Evolutionary conservation across 2,113 vertebrate genomes (phyloP).

Genomic region (Elgaria multicarinata): DNA sequence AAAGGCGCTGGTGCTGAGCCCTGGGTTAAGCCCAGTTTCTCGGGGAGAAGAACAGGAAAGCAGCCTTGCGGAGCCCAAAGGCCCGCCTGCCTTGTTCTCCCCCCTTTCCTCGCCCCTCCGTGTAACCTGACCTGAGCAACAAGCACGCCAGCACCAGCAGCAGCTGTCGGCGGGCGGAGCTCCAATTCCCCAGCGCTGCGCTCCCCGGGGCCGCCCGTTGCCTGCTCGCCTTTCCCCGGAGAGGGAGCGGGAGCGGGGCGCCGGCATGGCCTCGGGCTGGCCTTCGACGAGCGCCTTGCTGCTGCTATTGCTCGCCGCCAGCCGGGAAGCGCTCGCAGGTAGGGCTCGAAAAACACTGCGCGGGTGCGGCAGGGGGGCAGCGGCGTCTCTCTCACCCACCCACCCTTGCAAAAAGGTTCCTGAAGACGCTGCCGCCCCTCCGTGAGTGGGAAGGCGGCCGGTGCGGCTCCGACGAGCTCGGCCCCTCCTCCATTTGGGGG

Average conservation of each 20-base stretch:
- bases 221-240: neutral
- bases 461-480: neutral
- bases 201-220: neutral
- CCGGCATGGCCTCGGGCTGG: slow-evolving; percentile 7
- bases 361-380: neutral
- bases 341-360: accelerated
- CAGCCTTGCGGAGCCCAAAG: neutral
- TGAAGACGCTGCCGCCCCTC: neutral
- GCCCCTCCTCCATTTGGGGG: neutral
- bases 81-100: neutral
- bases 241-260: neutral
- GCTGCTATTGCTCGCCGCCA: neutral
- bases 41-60: neutral
- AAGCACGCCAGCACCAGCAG: neutral
- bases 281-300: neutral
- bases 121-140: neutral
- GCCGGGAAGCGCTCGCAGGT: neutral
- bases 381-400: no score
- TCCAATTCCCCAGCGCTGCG: neutral
- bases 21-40: no score
- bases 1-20: no score
- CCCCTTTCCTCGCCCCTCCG: neutral
- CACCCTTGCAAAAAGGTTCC: neutral
- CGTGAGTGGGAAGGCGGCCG: neutral
- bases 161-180: slow-evolving; percentile 21